Evolutionary conservation across 2,888 invertebrate species (phyloP).

Genomic region (Sarcophaga subvicina): DNA sequence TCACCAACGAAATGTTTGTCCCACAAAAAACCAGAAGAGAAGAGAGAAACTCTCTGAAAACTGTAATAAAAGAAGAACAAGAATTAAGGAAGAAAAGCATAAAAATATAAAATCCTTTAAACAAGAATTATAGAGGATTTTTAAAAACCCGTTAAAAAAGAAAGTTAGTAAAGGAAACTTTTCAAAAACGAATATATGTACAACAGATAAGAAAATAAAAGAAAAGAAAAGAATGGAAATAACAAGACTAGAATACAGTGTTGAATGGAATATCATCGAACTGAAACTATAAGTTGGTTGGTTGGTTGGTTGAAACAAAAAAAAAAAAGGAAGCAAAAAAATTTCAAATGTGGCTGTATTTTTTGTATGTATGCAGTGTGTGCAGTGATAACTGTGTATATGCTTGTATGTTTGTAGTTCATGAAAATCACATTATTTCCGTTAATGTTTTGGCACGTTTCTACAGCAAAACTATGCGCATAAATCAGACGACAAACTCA

Average conservation of each 20-base stretch:
- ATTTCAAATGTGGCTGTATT: neutral
- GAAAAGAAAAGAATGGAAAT: neutral
- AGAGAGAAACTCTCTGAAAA: slow-evolving; percentile 9
- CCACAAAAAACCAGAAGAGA: neutral
- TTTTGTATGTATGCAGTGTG: neutral
- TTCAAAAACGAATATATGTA: neutral
- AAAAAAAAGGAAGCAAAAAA: slow-evolving; percentile 1
- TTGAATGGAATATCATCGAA: slow-evolving; percentile 58
- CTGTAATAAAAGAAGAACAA: slow-evolving; percentile 19
- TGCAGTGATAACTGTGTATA: slow-evolving; percentile 4
- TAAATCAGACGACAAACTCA: slow-evolving; percentile 68
- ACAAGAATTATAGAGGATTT: slow-evolving; percentile 36
- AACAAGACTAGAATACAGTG: slow-evolving; percentile 23
- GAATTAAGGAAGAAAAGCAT: neutral
- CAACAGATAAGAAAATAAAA: neutral
- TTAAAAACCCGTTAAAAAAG: slow-evolving; percentile 49
- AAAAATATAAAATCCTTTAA: slow-evolving; percentile 26
- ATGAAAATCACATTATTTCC: slow-evolving; percentile 69
- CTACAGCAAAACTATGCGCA: slow-evolving; percentile 68
- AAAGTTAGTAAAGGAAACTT: slow-evolving; percentile 19
- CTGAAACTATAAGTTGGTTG: slow-evolving; percentile 44
- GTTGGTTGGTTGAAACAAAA: slow-evolving; percentile 6
- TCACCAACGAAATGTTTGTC: slow-evolving; percentile 1
- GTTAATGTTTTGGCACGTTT: slow-evolving; percentile 68
- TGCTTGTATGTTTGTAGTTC: slow-evolving; percentile 50